phyloP scores from a whole-genome alignment of 2,797 vertebrate genomes.

The Erpetoichthys calabaricus region DNA sequence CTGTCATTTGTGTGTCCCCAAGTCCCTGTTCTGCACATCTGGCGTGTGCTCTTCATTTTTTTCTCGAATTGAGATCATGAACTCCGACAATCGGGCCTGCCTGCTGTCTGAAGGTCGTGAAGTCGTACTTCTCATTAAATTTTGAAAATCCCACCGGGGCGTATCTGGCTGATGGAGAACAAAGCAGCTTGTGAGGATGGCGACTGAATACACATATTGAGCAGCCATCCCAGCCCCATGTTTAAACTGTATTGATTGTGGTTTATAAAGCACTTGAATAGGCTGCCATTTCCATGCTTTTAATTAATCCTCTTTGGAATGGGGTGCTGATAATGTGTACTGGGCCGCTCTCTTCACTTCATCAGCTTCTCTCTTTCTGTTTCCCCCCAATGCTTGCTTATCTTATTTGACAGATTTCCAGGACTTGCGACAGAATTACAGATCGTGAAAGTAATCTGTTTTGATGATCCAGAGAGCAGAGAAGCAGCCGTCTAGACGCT shows the following conservation, averaged over 20 bases:
- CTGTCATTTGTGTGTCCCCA: too few relatives aligned
- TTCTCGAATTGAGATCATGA: neutral
- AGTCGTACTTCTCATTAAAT: conserved; percentile 1
- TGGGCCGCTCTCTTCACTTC: too few relatives aligned
- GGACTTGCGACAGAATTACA: too few relatives aligned
- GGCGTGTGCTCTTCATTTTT: neutral
- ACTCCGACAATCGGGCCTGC: neutral
- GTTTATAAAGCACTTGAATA: neutral
- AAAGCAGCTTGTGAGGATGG: neutral
- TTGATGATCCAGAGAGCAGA: too few relatives aligned
- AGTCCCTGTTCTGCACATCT: too few relatives aligned
- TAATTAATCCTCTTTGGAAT: too few relatives aligned
- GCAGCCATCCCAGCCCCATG: neutral
- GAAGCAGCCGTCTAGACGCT: too few relatives aligned
- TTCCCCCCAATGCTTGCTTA: too few relatives aligned
- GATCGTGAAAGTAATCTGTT: too few relatives aligned
- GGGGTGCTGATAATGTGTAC: too few relatives aligned
- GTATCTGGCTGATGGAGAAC: neutral
- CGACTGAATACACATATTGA: neutral
- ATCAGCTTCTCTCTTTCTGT: too few relatives aligned
- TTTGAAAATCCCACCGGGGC: neutral
- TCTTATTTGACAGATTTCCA: too few relatives aligned
- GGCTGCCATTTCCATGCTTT: neutral
- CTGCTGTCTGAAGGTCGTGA: neutral
- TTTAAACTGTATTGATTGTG: neutral